Evolutionary conservation across 2,888 invertebrate genomes (phyloP), one percentile per base, ranked within the genome.

Genomic region (Ferdinandea cuprea): DNA sequence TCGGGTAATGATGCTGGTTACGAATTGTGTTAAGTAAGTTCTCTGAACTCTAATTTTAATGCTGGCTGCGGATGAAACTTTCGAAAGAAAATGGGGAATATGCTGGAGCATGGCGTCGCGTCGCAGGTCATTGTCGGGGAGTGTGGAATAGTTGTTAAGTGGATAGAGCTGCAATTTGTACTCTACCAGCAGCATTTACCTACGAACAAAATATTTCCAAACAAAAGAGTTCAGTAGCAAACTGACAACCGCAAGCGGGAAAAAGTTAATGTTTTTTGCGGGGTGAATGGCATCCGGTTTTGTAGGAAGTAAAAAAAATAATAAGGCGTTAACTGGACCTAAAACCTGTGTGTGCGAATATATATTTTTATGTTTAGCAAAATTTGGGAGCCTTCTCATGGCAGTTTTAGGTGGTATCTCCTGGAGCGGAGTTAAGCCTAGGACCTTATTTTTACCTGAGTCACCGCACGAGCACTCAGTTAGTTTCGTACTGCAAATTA

Each of bases 51-150:
- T 3, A 28, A 4, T 35, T 46, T 54, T 44, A 35, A 69, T 69
- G 71, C 71, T 66, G 71, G 25, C 25, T n/a, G 54, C 59, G 71
- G 66, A 48, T 71, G 77, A 28, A 71, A 76, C 58, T 74, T 80
- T 76, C 73, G 21, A 66, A 79, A 59, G 52, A 17, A 59, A 56
- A 59, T 46, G 17, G 42, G n/a, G 25, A 72, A 28, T 63, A 25
- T 15, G 44, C 11, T 42, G 19, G 19, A 25, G 56, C 46, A 40
- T 25, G 35, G 25, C 25, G 40, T 8, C 8, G 7, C 19, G 21
- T 37, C 13, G 13, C 13, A 28, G 79, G 61, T 74, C 68, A 63
- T 69, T 74, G 59, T 71, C 25, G 21, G 44, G 15, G 21, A 44
- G 19, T 9, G 17, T 3, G 0, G 7, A 17, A 19, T 44, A 9